These are phyloP conservation scores for Automeris io DNA, from an alignment of 2,888 invertebrate genomes.

Conservation along the genomic window DNA sequence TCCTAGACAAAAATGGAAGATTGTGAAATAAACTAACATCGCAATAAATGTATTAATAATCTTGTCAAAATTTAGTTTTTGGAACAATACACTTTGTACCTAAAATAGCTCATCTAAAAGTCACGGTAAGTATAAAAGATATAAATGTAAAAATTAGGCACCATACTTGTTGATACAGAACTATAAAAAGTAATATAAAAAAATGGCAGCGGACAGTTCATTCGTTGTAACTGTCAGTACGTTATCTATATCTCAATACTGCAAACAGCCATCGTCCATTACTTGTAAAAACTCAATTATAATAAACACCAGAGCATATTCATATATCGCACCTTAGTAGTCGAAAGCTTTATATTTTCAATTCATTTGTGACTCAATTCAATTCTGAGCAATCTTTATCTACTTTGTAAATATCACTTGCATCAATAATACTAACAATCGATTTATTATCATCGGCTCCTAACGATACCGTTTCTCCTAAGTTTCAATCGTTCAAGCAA, in stretches of 20 bases:
- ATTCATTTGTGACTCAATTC: slow-evolving; percentile 9
- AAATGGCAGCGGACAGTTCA: slow-evolving; percentile 38
- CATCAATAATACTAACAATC: slow-evolving; percentile 14
- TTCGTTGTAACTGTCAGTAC: slow-evolving; percentile 40
- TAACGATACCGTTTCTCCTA: background rate
- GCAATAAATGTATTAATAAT: no score
- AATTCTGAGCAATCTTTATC: slow-evolving; percentile 9
- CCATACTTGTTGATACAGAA: slow-evolving; percentile 29
- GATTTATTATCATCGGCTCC: slow-evolving; percentile 6
- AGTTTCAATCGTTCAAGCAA: background rate
- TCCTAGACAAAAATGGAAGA: no score
- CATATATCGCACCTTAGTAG: slow-evolving; percentile 3
- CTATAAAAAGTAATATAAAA: slow-evolving; percentile 22
- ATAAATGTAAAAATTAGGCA: slow-evolving; percentile 44
- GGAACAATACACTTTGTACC: no score
- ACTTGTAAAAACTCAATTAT: background rate
- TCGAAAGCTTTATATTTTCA: slow-evolving; percentile 12
- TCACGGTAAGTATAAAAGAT: slow-evolving; percentile 9
- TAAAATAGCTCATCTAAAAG: slow-evolving; percentile 6
- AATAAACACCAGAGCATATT: background rate
- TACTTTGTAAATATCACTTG: slow-evolving; percentile 24
- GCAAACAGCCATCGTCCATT: background rate
- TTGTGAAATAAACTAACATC: no score
- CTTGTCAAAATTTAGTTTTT: no score
- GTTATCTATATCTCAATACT: slow-evolving; percentile 14